A percentile compares a stretch with the other conserved stretches of the same genome.
Evolutionary conservation across 35 echinoderm and acorn worm species (phyloP).

Genomic region (Anneissia japonica): DNA sequence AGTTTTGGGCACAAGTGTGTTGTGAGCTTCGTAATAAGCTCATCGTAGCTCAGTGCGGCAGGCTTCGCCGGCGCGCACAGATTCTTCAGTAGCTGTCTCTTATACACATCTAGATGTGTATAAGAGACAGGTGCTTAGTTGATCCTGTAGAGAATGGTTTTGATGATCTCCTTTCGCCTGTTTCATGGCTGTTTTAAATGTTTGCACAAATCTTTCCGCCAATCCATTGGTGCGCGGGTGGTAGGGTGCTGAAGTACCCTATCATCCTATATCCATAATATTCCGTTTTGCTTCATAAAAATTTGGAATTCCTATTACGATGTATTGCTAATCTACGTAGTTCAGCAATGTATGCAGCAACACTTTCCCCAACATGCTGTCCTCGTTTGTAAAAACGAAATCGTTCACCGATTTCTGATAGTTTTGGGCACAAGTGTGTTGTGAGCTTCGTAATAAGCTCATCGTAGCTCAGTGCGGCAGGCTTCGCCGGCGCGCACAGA

Average conservation of each 20-base stretch:
- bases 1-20: too few species aligned
- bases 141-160: too few species aligned
- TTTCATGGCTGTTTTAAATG: slow-evolving; percentile 21
- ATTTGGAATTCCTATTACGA: not conserved
- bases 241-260: slow-evolving; percentile 16
- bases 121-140: too few species aligned
- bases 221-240: slow-evolving; percentile 52
- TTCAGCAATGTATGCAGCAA: slow-evolving; percentile 8
- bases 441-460: slow-evolving; percentile 12
- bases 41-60: too few species aligned
- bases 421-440: slow-evolving; percentile 11
- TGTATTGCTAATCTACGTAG: not conserved
- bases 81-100: too few species aligned
- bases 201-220: not conserved
- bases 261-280: too few species aligned
- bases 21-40: too few species aligned
- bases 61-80: too few species aligned
- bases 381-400: slow-evolving; percentile 26
- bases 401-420: slow-evolving; percentile 1
- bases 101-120: too few species aligned
- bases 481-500: not conserved
- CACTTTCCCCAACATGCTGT: not conserved
- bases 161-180: slow-evolving; percentile 10
- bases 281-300: slow-evolving; percentile 25
- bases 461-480: not conserved